Evolutionary conservation across 2,113 vertebrate species (phyloP).

Genomic region (Menidia beryllina): DNA sequence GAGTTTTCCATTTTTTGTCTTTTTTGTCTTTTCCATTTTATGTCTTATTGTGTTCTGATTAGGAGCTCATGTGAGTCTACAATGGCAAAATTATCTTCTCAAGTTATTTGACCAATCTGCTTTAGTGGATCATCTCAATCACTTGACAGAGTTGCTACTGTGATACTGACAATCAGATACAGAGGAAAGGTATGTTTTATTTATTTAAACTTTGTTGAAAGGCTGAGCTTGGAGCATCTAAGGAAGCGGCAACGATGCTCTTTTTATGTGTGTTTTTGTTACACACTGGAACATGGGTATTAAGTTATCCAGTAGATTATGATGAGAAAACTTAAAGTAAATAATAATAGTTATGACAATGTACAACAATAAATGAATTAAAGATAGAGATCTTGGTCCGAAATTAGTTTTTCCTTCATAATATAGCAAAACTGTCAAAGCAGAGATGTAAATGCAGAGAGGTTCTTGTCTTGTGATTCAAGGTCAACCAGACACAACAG

Average conservation of each 20-base stretch:
- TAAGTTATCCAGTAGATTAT: conserved; percentile 28
- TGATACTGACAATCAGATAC: conserved; percentile 43
- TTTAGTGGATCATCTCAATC: conserved; percentile 72
- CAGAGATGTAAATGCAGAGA: conserved; percentile 42
- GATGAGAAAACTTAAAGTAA: conserved; percentile 32
- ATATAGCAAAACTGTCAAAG: conserved; percentile 28
- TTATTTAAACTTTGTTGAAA: conserved; percentile 38
- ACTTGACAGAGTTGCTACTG: conserved; percentile 47
- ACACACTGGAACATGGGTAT: conserved; percentile 39
- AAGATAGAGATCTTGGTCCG: conserved; percentile 42
- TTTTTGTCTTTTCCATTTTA: too few species aligned
- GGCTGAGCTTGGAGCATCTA: conserved; percentile 37
- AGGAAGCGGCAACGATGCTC: conserved; percentile 41
- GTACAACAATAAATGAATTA: too few species aligned
- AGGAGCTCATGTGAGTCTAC: conserved; percentile 91
- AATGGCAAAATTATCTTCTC: conserved; percentile 83
- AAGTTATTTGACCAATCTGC: conserved; percentile 83
- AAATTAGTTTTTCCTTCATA: conserved; percentile 34
- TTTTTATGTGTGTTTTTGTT: conserved; percentile 46
- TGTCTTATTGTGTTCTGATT: conserved; percentile 92
- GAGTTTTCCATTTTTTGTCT: conserved; percentile 86
- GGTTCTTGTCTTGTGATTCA: conserved; percentile 19
- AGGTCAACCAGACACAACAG: conserved; percentile 34
- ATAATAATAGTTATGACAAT: too few species aligned
- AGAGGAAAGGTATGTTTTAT: conserved; percentile 26